Evolutionary conservation across 2,888 invertebrate genomes (phyloP).

Genomic region (Labia minor): DNA sequence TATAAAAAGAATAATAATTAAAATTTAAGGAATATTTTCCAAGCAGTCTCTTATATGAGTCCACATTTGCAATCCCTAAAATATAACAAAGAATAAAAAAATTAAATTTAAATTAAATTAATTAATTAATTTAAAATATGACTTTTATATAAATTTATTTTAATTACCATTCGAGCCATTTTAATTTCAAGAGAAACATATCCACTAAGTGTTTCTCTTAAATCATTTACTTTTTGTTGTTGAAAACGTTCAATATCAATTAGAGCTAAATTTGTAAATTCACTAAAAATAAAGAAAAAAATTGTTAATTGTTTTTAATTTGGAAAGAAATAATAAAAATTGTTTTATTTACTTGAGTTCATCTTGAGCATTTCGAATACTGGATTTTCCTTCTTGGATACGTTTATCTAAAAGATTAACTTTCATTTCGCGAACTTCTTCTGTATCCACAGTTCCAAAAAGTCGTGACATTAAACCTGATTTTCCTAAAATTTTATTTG

Average conservation of each 20-base stretch:
- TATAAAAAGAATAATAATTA: slow-evolving; percentile 23
- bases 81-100: slow-evolving; percentile 28
- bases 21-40: slow-evolving; percentile 54
- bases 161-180: slow-evolving; percentile 57
- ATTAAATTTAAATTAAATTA: too few relatives aligned
- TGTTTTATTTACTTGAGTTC: slow-evolving; percentile 47
- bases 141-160: too few relatives aligned
- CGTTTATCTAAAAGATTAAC: slow-evolving; percentile 55
- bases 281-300: slow-evolving; percentile 39
- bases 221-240: slow-evolving; percentile 57
- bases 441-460: slow-evolving; percentile 64
- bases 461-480: slow-evolving; percentile 59
- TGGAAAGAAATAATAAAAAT: neutral
- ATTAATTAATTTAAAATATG: too few relatives aligned
- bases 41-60: slow-evolving; percentile 62
- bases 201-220: slow-evolving; percentile 57
- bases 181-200: slow-evolving; percentile 62
- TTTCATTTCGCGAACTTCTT: slow-evolving; percentile 60
- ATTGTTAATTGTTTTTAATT: neutral
- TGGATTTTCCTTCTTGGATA: slow-evolving; percentile 48
- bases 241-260: slow-evolving; percentile 61
- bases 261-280: slow-evolving; percentile 55
- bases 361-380: slow-evolving; percentile 46
- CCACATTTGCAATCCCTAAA: slow-evolving; percentile 65
- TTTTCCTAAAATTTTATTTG: slow-evolving; percentile 48